These are phyloP conservation scores for Scotopteryx bipunctaria DNA, from an alignment of 2,888 invertebrate species.

Conservation along the genomic window DNA sequence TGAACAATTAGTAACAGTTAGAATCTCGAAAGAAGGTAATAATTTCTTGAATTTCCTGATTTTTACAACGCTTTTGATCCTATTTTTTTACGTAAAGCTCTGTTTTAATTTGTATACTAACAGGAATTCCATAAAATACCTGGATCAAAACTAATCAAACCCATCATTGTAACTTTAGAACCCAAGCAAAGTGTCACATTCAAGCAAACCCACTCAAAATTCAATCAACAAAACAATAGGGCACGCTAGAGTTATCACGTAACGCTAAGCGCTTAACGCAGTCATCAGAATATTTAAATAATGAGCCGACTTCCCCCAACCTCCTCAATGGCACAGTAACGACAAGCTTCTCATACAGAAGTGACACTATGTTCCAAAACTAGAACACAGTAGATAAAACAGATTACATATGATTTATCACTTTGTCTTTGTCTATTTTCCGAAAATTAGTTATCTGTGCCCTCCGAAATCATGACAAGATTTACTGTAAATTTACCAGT, in stretches of 20 bases:
- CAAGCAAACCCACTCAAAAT: constrained; percentile 50
- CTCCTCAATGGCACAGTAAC: constrained; percentile 38
- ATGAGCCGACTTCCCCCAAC: constrained; percentile 51
- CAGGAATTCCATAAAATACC: background rate
- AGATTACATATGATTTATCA: too few species aligned
- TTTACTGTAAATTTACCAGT: too few species aligned
- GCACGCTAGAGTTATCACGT: constrained; percentile 61
- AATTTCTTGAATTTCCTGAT: too few species aligned
- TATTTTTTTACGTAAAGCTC: too few species aligned
- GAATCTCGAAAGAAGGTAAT: too few species aligned
- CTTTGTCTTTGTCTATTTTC: too few species aligned
- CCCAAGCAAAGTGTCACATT: constrained; percentile 28
- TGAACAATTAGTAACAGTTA: constrained; percentile 5
- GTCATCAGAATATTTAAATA: constrained; percentile 79
- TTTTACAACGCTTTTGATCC: too few species aligned
- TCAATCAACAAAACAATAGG: constrained; percentile 74
- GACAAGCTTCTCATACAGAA: constrained; percentile 7
- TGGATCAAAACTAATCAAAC: background rate
- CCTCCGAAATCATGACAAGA: too few species aligned
- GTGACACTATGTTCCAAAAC: constrained; percentile 1
- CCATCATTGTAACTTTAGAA: constrained; percentile 4
- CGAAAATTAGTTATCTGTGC: too few species aligned
- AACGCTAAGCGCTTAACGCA: constrained; percentile 71
- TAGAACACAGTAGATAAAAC: too few species aligned
- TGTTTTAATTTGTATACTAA: too few species aligned